Percentiles rank a stretch among this genome's conserved stretches.
These are phyloP conservation scores for Cyanistes caeruleus DNA, from an alignment of 2,113 vertebrate species.

Conservation along the genomic window DNA sequence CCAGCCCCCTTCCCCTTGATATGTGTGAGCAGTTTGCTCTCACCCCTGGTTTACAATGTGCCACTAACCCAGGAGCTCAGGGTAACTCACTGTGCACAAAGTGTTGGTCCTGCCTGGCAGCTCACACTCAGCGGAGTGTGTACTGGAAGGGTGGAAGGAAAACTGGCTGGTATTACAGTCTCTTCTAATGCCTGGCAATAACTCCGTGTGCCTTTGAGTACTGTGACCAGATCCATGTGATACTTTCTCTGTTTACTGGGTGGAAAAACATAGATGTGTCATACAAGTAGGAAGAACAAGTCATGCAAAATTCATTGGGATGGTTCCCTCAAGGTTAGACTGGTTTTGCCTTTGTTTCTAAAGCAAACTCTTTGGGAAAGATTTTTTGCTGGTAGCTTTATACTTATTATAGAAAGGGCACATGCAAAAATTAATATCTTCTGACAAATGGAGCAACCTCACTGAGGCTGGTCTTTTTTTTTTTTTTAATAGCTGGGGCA, in stretches of 20 bases:
- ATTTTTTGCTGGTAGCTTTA: not conserved
- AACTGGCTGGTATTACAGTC: not conserved
- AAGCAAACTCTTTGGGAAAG: not conserved
- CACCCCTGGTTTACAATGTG: not conserved
- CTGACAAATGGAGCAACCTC: not conserved
- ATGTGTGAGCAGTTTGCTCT: not conserved
- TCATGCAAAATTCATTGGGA: not conserved
- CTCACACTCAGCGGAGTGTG: not conserved
- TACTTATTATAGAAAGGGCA: not conserved
- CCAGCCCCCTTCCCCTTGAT: not conserved
- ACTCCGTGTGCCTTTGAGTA: not conserved
- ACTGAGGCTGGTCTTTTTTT: not conserved
- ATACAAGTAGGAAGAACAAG: not conserved
- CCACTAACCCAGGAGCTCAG: not conserved
- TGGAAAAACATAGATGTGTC: not conserved
- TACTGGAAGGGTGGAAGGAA: not conserved
- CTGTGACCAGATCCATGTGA: not conserved
- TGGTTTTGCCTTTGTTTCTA: not conserved
- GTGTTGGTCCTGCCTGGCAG: not conserved
- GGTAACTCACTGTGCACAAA: not conserved
- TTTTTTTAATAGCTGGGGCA: not conserved
- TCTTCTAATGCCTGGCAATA: not conserved
- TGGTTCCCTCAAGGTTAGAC: not conserved
- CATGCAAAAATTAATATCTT: not conserved
- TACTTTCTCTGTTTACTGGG: not conserved